Evolutionary conservation across 2,888 invertebrate genomes (phyloP).

Genomic region (Drosophila tanythrix): DNA sequence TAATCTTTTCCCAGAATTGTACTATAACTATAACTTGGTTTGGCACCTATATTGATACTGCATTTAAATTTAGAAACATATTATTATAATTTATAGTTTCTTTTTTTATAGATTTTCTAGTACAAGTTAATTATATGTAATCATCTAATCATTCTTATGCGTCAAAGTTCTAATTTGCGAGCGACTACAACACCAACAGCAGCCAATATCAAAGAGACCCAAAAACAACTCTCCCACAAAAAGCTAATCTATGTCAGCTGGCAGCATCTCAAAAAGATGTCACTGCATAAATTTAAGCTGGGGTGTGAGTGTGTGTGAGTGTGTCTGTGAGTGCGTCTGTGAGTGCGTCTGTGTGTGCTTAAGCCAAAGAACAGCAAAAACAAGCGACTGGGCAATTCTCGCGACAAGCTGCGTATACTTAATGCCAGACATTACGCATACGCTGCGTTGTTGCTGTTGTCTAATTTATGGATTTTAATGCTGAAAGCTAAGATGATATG

Average conservation of each 20-base stretch:
- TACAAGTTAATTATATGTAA: not conserved
- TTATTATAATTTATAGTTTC: not conserved
- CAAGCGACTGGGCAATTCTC: conserved; percentile 9
- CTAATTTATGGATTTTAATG: conserved; percentile 54
- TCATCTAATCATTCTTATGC: not conserved
- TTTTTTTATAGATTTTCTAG: not conserved
- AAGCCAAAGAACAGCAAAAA: conserved; percentile 1
- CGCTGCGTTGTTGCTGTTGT: conserved; percentile 43
- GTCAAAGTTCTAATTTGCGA: not conserved
- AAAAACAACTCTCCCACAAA: conserved; percentile 1
- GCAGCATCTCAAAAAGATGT: not conserved
- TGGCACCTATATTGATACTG: not conserved
- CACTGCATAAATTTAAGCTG: not conserved
- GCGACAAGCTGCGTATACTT: conserved; percentile 58
- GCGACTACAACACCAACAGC: conserved; percentile 6
- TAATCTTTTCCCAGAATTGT: no score
- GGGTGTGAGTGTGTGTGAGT: conserved; percentile 2
- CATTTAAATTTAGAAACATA: not conserved
- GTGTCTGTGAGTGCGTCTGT: not conserved
- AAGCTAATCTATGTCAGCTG: conserved; percentile 30
- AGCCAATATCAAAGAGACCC: conserved; percentile 17
- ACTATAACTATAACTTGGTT: not conserved
- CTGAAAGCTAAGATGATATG: conserved; percentile 31
- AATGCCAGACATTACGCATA: conserved; percentile 69
- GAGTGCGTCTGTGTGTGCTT: not conserved